Base-by-base conservation (phyloP, 2,888 invertebrate genomes). In the Ctenicera cuprea region DNA sequence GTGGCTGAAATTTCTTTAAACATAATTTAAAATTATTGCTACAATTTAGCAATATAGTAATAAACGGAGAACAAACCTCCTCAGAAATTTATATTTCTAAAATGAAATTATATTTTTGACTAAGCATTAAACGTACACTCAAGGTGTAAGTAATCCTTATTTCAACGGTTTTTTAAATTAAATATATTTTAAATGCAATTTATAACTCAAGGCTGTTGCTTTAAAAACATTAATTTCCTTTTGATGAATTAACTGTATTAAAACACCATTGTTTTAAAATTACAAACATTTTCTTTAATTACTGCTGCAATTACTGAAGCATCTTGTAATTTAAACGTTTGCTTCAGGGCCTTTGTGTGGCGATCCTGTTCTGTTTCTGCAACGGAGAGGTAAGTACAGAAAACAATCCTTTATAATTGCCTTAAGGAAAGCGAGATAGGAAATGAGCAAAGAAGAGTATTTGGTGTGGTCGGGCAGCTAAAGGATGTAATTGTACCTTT, bases 341-440 rank as follows among this genome's bases (percentile, higher is more conserved):
- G 79, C 89, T 89, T 1, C 92, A 97, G 94, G 97, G 97, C 74
- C 91, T 97, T 73, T 96, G 95, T 86, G 97, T 97, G 66, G 96
- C 97, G 41, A 92, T 95, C 76, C 91, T 97, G 63, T 97, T 96
- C 88, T 97, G 97, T 86, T 97, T 97, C 90, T 96, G 94, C 89
- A 97, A 97, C 86, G 97, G 97, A 78, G 97, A 97, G 92, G 97
- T 97, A 87, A 88, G 88, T 86, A 67, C 38, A 20, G 14, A 33
- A 41, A 48, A 3, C 52, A 12, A 41, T 41, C 37, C 22, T 14
- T 62, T 62, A 18, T 30, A 62, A 43, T 62, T 18, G 48, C 48
- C 48, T 63, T 63, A 63, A 63, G 59, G 52, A 59, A 59, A 37
- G 18, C 33, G 59, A 59, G 59, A 59, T 5, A 33, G 59, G 48